Percentiles rank a stretch among this genome's conserved stretches.
phyloP scores from a whole-genome alignment of 2,113 vertebrate genomes.

The western clawed frog (Xenopus tropicalis) region UCB_Xtro_10.0 CM004451.2:5874501-5875000 shows the following conservation, averaged over 20 bases:
- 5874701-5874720: slow-evolving; percentile 95
- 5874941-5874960: slow-evolving; percentile 35
- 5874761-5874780: slow-evolving; percentile 55
- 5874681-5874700: slow-evolving; percentile 93
- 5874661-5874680: slow-evolving; percentile 80
- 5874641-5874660: slow-evolving; percentile 75
- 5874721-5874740: slow-evolving; percentile 67
- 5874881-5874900: slow-evolving; percentile 52
- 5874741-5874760: not conserved
- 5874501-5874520: too few relatives aligned
- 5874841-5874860: slow-evolving; percentile 49
- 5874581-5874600: slow-evolving; percentile 95
- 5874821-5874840: slow-evolving; percentile 69
- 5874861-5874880: slow-evolving; percentile 44
- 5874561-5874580: slow-evolving; percentile 92
- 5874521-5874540: too few relatives aligned
- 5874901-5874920: slow-evolving; percentile 40
- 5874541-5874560: slow-evolving; percentile 29
- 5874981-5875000: slow-evolving; percentile 58
- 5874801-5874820: slow-evolving; percentile 64
- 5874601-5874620: slow-evolving; percentile 79
- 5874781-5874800: slow-evolving; percentile 56
- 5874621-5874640: slow-evolving; percentile 82
- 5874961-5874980: slow-evolving; percentile 49
- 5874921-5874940: slow-evolving; percentile 31